A percentile compares a stretch with the other conserved stretches of the same genome.
Evolutionary conservation across 2,113 vertebrate species (phyloP).

Genomic region (Carlito syrichta): DNA sequence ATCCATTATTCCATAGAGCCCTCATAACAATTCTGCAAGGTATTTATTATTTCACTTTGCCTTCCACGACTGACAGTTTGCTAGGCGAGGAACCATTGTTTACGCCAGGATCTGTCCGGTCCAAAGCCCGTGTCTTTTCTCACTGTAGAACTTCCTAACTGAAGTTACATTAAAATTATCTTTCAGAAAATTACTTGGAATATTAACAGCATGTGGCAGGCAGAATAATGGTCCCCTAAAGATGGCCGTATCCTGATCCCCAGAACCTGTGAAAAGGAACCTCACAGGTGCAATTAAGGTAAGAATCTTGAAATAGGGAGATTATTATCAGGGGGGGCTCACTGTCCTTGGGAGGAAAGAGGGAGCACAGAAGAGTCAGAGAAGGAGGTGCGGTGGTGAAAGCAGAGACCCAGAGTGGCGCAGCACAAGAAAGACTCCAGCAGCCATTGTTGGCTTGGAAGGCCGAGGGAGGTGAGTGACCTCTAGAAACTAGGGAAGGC

Average conservation of each 20-base stretch:
- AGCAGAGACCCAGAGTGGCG: neutral
- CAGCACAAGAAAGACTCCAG: neutral
- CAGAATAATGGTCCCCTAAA: neutral
- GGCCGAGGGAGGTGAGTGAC: neutral
- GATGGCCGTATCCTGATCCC: neutral
- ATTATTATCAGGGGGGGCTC: neutral
- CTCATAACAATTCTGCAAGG: neutral
- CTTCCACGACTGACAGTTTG: neutral
- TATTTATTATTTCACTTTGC: neutral
- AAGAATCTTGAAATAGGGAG: neutral
- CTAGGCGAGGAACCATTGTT: neutral
- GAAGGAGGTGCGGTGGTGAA: neutral
- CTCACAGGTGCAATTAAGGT: neutral
- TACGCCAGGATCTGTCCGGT: neutral
- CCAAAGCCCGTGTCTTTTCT: neutral
- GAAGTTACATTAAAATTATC: slow-evolving; percentile 1
- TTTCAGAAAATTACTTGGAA: neutral
- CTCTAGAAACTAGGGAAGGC: neutral
- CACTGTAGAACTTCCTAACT: neutral
- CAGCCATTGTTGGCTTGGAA: neutral
- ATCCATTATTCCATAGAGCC: neutral
- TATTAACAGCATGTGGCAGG: neutral
- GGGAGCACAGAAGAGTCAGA: neutral
- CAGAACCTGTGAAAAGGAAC: neutral
- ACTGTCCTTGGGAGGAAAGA: neutral